A percentile compares a stretch with the other conserved stretches of the same genome.
Conservation (phyloP, 2,113 vertebrate species). For the Psettodes erumei region DNA sequence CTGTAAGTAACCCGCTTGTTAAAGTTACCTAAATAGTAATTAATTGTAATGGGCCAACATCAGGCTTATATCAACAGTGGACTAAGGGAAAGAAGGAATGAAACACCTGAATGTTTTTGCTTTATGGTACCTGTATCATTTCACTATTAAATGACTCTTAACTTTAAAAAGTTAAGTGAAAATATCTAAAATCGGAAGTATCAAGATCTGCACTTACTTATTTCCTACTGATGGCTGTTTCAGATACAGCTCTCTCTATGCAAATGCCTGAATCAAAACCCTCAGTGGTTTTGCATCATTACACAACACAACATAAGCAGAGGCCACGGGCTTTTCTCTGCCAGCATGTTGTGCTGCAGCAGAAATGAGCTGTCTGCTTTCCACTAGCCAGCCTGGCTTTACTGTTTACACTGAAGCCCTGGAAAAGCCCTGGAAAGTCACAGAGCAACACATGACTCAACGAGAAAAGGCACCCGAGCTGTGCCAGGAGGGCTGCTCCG, state of each 20-base stretch:
- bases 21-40: not conserved
- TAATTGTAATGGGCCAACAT: not conserved
- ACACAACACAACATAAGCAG: constrained; percentile 48
- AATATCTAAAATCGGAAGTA: not conserved
- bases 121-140: not conserved
- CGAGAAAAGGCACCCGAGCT: constrained; percentile 16
- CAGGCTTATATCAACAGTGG: not conserved
- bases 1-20: not conserved
- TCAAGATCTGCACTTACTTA: not conserved
- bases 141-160: not conserved
- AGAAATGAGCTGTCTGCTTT: constrained; percentile 39
- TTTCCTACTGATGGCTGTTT: not conserved
- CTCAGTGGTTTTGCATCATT: constrained; percentile 59
- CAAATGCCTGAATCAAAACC: constrained; percentile 49
- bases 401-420: constrained; percentile 42
- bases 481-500: constrained; percentile 42
- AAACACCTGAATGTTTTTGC: not conserved
- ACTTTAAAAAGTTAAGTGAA: not conserved
- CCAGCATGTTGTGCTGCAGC: constrained; percentile 43
- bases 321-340: constrained; percentile 21
- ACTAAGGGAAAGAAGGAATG: not conserved
- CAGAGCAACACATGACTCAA: constrained; percentile 41
- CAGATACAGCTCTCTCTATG: constrained; percentile 24
- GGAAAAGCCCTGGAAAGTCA: constrained; percentile 44
- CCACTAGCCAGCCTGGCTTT: constrained; percentile 14